Percentiles rank a stretch among this genome's conserved stretches.
Conservation (phyloP, 2,888 invertebrate genomes). For the Ochropleura leucogaster region DNA sequence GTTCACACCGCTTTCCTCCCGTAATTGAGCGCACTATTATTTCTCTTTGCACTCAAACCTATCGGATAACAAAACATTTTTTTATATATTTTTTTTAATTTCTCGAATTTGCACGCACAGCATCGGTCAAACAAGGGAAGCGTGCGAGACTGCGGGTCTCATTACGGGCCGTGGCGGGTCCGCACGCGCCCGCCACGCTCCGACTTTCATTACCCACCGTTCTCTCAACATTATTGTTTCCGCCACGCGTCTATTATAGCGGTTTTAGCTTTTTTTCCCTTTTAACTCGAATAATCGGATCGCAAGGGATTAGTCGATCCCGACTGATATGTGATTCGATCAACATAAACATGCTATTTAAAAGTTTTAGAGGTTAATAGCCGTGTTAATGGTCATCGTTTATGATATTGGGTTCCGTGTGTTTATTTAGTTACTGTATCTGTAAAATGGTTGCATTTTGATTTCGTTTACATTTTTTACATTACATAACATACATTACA, state of each 20-base stretch:
- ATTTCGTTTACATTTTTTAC: not conserved
- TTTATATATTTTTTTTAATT: conserved; percentile 50
- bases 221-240: conserved; percentile 86
- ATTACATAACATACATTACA: no score
- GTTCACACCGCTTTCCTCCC: conserved; percentile 59
- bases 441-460: conserved; percentile 12
- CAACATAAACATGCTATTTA: conserved; percentile 86
- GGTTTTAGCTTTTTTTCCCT: conserved; percentile 73
- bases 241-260: conserved; percentile 85
- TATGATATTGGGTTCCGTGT: conserved; percentile 12
- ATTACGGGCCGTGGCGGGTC: conserved; percentile 71
- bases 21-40: conserved; percentile 59
- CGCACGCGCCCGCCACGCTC: conserved; percentile 79
- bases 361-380: conserved; percentile 79
- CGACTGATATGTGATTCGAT: conserved; percentile 84
- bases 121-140: conserved; percentile 53
- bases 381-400: conserved; percentile 68
- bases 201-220: conserved; percentile 84
- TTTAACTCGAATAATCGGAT: conserved; percentile 84
- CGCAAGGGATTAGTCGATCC: conserved; percentile 74
- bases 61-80: conserved; percentile 67
- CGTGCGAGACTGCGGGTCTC: conserved; percentile 68
- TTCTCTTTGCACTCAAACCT: conserved; percentile 54
- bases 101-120: conserved; percentile 66
- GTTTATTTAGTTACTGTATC: conserved; percentile 40